These are phyloP conservation scores for Ericerus pela DNA, from an alignment of 1,140 invertebrate genomes.

Conservation along the genomic window DNA sequence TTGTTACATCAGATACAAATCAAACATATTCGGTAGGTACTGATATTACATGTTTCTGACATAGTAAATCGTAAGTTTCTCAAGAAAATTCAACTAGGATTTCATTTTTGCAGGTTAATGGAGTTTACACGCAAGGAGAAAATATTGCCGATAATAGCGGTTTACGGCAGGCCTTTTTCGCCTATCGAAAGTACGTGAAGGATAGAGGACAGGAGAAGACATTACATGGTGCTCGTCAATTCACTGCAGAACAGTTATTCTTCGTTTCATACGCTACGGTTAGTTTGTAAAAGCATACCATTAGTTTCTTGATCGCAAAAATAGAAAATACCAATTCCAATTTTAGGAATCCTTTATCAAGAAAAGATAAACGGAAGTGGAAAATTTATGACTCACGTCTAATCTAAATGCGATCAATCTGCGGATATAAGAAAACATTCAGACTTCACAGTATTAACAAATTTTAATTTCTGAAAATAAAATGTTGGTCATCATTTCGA, in stretches of 20 bases:
- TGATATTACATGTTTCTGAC: too few relatives aligned
- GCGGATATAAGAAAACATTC: too few relatives aligned
- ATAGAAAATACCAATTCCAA: background rate
- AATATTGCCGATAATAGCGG: constrained; percentile 88
- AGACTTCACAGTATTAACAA: too few relatives aligned
- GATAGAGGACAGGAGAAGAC: constrained; percentile 28
- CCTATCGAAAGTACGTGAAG: constrained; percentile 44
- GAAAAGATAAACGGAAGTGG: too few relatives aligned
- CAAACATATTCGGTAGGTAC: background rate
- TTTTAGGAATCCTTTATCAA: too few relatives aligned
- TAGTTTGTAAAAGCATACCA: constrained; percentile 30
- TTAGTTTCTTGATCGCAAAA: background rate
- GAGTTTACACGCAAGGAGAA: constrained; percentile 66
- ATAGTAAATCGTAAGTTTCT: too few relatives aligned
- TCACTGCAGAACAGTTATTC: constrained; percentile 67
- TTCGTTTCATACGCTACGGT: constrained; percentile 78
- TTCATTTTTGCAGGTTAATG: constrained; percentile 68
- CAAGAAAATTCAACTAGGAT: constrained; percentile 34
- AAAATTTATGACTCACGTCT: too few relatives aligned
- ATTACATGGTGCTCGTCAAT: constrained; percentile 60
- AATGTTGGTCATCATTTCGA: too few relatives aligned
- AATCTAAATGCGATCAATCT: too few relatives aligned
- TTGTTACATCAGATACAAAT: background rate
- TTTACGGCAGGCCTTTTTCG: constrained; percentile 58
- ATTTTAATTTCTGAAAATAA: too few relatives aligned